These are phyloP conservation scores for Fratercula arctica DNA, from an alignment of 2,797 vertebrate species.

Conservation along the genomic window DNA sequence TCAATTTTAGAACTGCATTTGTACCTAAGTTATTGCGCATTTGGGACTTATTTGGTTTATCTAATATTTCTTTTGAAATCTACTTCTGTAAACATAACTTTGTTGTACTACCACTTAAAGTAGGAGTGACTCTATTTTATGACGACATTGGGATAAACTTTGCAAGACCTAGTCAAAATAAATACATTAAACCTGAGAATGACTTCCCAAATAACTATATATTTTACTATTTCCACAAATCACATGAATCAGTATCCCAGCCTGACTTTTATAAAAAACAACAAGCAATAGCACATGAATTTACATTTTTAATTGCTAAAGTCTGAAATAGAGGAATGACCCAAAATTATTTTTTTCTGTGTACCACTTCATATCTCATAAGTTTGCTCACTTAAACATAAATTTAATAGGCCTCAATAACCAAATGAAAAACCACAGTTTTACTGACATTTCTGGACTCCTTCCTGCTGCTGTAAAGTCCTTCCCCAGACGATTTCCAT, in stretches of 20 bases:
- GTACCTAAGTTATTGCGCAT: background rate
- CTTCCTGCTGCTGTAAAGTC: constrained; percentile 44
- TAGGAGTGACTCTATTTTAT: background rate
- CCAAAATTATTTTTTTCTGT: background rate
- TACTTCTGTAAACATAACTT: background rate
- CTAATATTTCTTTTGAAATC: background rate
- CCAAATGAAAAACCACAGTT: constrained; percentile 6
- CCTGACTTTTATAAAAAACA: background rate
- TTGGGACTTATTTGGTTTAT: background rate
- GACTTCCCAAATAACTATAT: background rate
- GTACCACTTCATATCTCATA: background rate
- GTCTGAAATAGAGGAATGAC: background rate
- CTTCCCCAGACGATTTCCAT: constrained; percentile 30
- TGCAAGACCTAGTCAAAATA: background rate
- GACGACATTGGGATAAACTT: background rate
- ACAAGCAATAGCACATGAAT: background rate
- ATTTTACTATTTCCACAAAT: background rate
- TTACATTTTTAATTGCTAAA: background rate
- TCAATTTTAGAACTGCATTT: background rate
- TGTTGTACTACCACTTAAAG: background rate
- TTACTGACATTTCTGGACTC: constrained; percentile 50
- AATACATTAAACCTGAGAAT: background rate
- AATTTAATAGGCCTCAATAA: constrained; percentile 16
- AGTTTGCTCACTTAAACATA: background rate
- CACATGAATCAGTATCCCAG: background rate